Conservation (phyloP, 1,140 invertebrate species). For the Octopus sinensis region DNA sequence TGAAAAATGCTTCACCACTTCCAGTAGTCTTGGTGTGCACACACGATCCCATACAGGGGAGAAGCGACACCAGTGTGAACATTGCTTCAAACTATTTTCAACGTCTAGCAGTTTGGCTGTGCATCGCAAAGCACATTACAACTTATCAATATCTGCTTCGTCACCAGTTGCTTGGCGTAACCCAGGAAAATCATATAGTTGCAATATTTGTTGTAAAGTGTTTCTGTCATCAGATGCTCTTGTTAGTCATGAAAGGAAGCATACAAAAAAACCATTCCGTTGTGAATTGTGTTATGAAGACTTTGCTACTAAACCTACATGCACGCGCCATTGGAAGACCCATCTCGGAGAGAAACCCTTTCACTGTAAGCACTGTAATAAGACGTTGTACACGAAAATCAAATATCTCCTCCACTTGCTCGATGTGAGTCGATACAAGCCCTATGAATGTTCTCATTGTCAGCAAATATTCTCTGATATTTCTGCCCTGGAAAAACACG, state of each 20-base stretch:
- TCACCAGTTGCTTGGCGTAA: slow-evolving; percentile 66
- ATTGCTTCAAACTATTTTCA: slow-evolving; percentile 22
- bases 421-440: slow-evolving; percentile 57
- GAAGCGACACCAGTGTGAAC: slow-evolving; percentile 21
- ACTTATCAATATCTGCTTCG: slow-evolving; percentile 66
- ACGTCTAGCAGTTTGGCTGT: not conserved
- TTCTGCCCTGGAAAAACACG: too few species aligned
- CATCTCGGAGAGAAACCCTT: slow-evolving; percentile 20
- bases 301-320: slow-evolving; percentile 10
- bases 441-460: slow-evolving; percentile 43
- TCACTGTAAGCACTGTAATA: slow-evolving; percentile 17
- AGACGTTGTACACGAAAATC: not conserved
- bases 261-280: slow-evolving; percentile 21
- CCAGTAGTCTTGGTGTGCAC: slow-evolving; percentile 18
- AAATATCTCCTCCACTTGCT: slow-evolving; percentile 30
- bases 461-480: too few species aligned
- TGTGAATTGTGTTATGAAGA: slow-evolving; percentile 21
- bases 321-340: slow-evolving; percentile 12
- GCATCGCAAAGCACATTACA: slow-evolving; percentile 53
- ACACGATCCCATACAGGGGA: slow-evolving; percentile 18
- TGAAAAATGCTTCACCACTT: slow-evolving; percentile 19
- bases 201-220: slow-evolving; percentile 76
- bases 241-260: slow-evolving; percentile 17
- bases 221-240: slow-evolving; percentile 17
- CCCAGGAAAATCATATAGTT: slow-evolving; percentile 91